phyloP scores from a whole-genome alignment of 2,888 invertebrate genomes.

The Gandaritis pyraliata region DNA sequence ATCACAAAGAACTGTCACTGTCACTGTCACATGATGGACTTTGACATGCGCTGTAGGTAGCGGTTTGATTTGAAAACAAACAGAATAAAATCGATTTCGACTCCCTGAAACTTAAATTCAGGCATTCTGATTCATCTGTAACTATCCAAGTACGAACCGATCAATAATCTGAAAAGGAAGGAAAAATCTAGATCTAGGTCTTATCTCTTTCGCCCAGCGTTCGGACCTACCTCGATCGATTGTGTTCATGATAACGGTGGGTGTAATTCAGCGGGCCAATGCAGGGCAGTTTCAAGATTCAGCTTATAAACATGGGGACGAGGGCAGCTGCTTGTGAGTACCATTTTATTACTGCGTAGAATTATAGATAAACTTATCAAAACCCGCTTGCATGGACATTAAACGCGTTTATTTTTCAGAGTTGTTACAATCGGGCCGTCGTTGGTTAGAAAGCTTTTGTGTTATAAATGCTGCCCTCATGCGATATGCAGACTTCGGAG shows the following conservation, averaged over 20 bases:
- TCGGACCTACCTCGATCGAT: conserved; percentile 66
- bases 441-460: conserved; percentile 78
- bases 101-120: conserved; percentile 1
- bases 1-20: not conserved
- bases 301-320: conserved; percentile 94
- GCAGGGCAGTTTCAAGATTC: conserved; percentile 88
- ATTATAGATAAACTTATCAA: conserved; percentile 36
- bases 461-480: conserved; percentile 74
- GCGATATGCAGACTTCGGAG: conserved; percentile 73
- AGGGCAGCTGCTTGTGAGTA: conserved; percentile 96
- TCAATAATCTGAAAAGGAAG: conserved; percentile 73
- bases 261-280: conserved; percentile 73
- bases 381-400: conserved; percentile 73
- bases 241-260: conserved; percentile 60
- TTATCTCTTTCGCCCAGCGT: conserved; percentile 75
- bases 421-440: conserved; percentile 63
- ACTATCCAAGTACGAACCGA: conserved; percentile 43
- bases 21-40: conserved; percentile 32
- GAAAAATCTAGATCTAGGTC: conserved; percentile 78
- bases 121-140: not conserved
- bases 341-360: conserved; percentile 32
- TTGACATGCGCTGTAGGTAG: conserved; percentile 51
- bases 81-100: not conserved
- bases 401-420: conserved; percentile 81
- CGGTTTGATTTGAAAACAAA: conserved; percentile 24